These are phyloP conservation scores for Phrynosoma platyrhinos DNA, from an alignment of 2,113 vertebrate species.

Conservation along the genomic window DNA sequence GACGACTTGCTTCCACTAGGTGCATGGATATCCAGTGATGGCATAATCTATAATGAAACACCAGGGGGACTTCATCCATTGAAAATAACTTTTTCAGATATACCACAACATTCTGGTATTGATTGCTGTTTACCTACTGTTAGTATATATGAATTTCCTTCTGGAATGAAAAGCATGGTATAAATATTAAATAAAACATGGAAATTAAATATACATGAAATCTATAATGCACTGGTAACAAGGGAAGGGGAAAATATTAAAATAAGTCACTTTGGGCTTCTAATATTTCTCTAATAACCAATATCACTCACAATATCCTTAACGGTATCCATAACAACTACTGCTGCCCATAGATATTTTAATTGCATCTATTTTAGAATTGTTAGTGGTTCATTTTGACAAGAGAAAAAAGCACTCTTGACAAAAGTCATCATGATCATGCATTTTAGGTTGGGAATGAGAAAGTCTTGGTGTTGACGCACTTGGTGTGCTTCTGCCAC, in stretches of 20 bases:
- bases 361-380: constrained; percentile 63
- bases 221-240: not conserved
- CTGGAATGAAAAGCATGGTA: not conserved
- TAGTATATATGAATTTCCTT: not conserved
- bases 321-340: constrained; percentile 61
- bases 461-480: constrained; percentile 2
- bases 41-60: not conserved
- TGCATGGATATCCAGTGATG: not conserved
- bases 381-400: constrained; percentile 63
- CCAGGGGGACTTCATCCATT: not conserved
- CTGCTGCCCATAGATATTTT: constrained; percentile 59
- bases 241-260: not conserved
- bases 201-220: not conserved
- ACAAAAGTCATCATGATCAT: constrained; percentile 48
- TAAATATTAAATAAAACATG: not conserved
- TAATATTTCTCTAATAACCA: constrained; percentile 19
- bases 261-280: constrained; percentile 9
- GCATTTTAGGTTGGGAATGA: constrained; percentile 4
- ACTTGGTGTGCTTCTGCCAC: constrained; percentile 24
- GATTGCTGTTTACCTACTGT: not conserved
- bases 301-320: constrained; percentile 8
- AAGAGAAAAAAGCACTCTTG: constrained; percentile 57
- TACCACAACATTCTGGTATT: not conserved
- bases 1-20: too few relatives aligned
- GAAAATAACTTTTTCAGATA: not conserved